phyloP scores from a whole-genome alignment of 2,113 vertebrate genomes.

The Helogale parvula region DNA sequence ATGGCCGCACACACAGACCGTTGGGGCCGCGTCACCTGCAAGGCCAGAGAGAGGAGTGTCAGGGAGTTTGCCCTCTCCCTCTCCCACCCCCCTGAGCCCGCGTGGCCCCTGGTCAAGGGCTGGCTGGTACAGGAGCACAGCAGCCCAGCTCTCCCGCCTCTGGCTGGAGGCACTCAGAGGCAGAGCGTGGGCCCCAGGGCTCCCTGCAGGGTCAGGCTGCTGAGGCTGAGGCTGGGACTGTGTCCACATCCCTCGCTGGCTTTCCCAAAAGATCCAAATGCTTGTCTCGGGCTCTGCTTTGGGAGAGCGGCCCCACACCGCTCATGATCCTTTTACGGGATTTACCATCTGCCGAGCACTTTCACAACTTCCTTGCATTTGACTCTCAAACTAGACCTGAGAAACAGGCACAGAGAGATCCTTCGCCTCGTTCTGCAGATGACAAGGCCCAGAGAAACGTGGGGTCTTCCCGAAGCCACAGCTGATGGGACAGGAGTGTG shows the following conservation, averaged over 20 bases:
- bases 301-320: neutral
- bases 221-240: no score
- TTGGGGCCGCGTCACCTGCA: neutral
- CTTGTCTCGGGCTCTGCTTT: neutral
- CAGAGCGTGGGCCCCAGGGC: fast-evolving
- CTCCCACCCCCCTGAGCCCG: no score
- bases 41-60: no score
- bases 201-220: no score
- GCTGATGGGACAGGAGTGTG: fast-evolving
- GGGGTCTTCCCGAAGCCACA: neutral
- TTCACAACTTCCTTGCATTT: no score
- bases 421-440: neutral
- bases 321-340: fast-evolving
- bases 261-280: neutral
- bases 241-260: fast-evolving
- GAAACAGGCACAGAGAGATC: neutral
- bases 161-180: fast-evolving
- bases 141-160: neutral
- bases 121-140: fast-evolving
- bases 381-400: neutral
- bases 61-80: neutral
- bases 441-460: fast-evolving
- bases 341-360: fast-evolving
- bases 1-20: neutral
- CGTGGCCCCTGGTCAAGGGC: fast-evolving